A percentile compares a stretch with the other conserved stretches of the same genome.
Conservation (phyloP, 2,888 invertebrate species). For the Chymomyza fuscimana region DNA sequence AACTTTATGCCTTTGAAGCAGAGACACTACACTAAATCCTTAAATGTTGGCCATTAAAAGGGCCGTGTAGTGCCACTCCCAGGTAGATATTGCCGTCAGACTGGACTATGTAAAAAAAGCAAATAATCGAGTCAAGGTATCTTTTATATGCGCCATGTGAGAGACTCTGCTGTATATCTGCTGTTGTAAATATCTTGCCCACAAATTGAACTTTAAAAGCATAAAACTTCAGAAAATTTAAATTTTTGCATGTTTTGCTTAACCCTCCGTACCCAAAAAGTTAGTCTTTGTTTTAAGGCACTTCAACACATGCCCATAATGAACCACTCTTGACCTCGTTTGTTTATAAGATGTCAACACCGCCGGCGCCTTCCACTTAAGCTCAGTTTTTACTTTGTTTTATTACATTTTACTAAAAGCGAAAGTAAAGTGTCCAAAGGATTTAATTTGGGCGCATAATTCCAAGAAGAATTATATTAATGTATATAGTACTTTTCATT, state of each 20-base stretch:
- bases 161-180: too few relatives aligned
- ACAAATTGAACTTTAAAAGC: too few relatives aligned
- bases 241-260: neutral
- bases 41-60: neutral
- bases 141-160: too few relatives aligned
- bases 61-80: too few relatives aligned
- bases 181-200: too few relatives aligned
- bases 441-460: constrained; percentile 27
- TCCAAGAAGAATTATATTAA: neutral
- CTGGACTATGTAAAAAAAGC: too few relatives aligned
- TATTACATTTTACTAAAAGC: neutral
- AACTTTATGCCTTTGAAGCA: too few relatives aligned
- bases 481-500: neutral
- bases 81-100: neutral
- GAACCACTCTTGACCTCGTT: constrained; percentile 34
- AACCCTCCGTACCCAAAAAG: neutral
- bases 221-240: too few relatives aligned
- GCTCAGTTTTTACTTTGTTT: neutral
- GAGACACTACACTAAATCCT: neutral
- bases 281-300: neutral
- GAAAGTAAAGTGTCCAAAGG: neutral
- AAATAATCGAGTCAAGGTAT: too few relatives aligned
- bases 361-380: neutral
- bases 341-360: neutral
- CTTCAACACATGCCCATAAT: neutral